Evolutionary conservation across 1,140 invertebrate species (phyloP), one percentile per base, ranked within the genome.

Genomic region (Glossosoma conforme): DNA sequence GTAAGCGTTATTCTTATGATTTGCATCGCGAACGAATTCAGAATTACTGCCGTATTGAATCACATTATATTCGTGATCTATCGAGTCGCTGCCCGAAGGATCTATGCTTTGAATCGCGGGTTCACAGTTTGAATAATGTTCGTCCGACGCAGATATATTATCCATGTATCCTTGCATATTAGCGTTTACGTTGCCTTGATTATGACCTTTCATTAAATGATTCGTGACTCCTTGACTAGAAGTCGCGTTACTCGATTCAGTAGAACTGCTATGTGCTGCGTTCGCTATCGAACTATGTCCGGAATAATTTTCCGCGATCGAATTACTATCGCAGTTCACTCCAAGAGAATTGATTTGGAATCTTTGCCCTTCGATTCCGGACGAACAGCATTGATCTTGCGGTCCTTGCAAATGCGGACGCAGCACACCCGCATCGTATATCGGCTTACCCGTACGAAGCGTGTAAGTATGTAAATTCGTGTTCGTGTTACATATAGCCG

Each of bases 401-500:
- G 74, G 62, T 28, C 66, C 66, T 18, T 67, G 54, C 44, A 78
- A 60, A 54, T 69, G 72, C 0, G 75, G 71, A 49, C 75, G 66
- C 45, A 77, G 73, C 1, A 76, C 69, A 0, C 71, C 62, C 22
- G 77, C 76, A 46, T 88, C 85, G 60, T 87, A 88, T 20, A 87
- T 83, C 13, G 85, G 80, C 61, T 87, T 88, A 0, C 84, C 85
- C 1, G 84, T 85, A 42, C 85, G 77, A 65, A 89, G 75, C 4
- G 86, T 86, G 60, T 89, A 91, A 21, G 88, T 89, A 45, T 89
- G 81, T 11, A 89, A 80, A 57, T 89, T 89, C 13, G 88, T 87
- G 62, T 91, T 92, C 1, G 86, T 84, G 58, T 84, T 88, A 61
- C 87, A 91, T 58, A 91, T 86, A 18, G 88, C 84, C 0, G 89